Evolutionary conservation across 2,113 vertebrate genomes (phyloP).

Genomic region (Serilophus lunatus): DNA sequence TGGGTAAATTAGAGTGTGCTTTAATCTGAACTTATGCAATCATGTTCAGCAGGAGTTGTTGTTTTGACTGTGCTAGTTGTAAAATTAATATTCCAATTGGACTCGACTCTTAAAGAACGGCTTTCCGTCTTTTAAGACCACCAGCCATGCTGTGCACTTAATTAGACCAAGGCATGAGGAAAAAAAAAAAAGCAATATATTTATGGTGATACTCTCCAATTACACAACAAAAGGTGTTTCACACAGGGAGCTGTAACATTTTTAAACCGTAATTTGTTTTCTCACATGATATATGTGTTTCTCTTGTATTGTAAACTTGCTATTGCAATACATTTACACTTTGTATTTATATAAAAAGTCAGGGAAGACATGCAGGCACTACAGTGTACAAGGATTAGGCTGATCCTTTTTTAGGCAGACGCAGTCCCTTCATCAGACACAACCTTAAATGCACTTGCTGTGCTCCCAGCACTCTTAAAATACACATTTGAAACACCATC

Average conservation of each 20-base stretch:
- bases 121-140: neutral
- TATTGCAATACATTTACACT: neutral
- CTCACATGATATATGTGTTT: neutral
- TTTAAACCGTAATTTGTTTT: neutral
- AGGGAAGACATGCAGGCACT: neutral
- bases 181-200: neutral
- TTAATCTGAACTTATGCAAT: conserved; percentile 4
- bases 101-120: neutral
- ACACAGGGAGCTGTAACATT: neutral
- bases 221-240: neutral
- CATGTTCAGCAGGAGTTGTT: neutral
- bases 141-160: neutral
- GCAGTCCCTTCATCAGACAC: neutral
- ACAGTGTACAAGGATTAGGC: neutral
- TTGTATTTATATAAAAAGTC: neutral
- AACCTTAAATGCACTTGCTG: neutral
- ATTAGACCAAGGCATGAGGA: neutral
- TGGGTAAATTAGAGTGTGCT: neutral
- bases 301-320: neutral
- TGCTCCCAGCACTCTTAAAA: neutral
- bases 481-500: neutral
- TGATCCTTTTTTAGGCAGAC: neutral
- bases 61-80: neutral
- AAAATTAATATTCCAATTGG: conserved; percentile 12
- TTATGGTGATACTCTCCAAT: neutral